phyloP scores from a whole-genome alignment of 2,888 invertebrate genomes.

The Trissonchulus sp. region DNA sequence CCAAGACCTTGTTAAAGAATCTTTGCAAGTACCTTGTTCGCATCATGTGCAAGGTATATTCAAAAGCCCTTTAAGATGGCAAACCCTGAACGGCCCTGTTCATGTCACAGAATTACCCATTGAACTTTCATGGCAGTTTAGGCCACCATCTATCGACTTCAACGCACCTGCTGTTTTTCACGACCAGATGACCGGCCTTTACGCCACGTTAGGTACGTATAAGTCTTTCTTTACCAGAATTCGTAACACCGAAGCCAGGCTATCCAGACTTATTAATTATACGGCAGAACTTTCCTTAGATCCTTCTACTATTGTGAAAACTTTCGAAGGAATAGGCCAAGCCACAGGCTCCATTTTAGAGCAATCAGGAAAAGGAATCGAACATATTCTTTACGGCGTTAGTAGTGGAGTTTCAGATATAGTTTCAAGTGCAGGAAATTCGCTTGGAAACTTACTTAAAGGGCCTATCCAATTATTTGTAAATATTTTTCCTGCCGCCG shows the following conservation, averaged over 20 bases:
- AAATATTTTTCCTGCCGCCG: too few relatives aligned
- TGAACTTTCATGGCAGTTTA: not conserved
- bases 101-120: not conserved
- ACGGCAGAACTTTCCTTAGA: not conserved
- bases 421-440: too few relatives aligned
- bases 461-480: slow-evolving; percentile 3
- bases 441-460: not conserved
- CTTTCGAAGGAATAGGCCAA: not conserved
- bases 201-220: too few relatives aligned
- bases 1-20: not conserved
- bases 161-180: too few relatives aligned
- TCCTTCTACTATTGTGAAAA: not conserved
- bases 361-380: not conserved
- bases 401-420: too few relatives aligned
- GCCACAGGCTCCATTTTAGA: not conserved
- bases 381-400: not conserved
- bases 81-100: not conserved
- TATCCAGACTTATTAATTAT: not conserved
- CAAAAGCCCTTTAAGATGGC: not conserved
- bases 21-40: slow-evolving; percentile 1
- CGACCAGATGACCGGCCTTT: too few relatives aligned
- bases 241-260: not conserved
- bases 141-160: too few relatives aligned
- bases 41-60: slow-evolving; percentile 6
- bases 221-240: not conserved